Conservation (phyloP, 2,888 invertebrate species). For the Macroteleia sp. region DNA sequence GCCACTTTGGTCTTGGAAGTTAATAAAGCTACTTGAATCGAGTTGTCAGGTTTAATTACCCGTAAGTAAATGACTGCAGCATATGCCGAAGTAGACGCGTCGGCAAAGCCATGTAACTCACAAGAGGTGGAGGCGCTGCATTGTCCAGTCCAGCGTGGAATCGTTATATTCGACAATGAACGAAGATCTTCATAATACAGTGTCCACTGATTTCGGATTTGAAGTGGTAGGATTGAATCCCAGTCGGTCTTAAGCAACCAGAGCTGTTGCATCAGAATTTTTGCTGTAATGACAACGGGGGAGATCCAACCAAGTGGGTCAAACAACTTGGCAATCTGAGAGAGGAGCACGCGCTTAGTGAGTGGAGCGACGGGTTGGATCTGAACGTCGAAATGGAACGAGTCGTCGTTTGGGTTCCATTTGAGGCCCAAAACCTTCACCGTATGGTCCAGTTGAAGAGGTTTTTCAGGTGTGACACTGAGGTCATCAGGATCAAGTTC, state of each 20-base stretch:
- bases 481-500: not conserved
- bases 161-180: too few relatives aligned
- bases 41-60: too few relatives aligned
- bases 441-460: not conserved
- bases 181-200: too few relatives aligned
- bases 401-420: not conserved
- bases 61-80: not conserved
- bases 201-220: not conserved
- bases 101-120: not conserved
- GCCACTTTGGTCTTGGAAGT: conserved; percentile 3
- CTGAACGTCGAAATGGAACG: not conserved
- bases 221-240: not conserved
- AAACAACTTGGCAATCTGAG: not conserved
- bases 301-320: conserved; percentile 4
- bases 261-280: not conserved
- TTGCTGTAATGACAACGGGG: not conserved
- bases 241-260: not conserved
- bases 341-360: not conserved
- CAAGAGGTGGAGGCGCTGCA: not conserved
- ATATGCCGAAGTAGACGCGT: not conserved
- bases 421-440: not conserved
- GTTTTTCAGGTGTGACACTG: not conserved
- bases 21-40: too few relatives aligned
- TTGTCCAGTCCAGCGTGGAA: too few relatives aligned
- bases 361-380: not conserved